Percentiles rank a stretch among this genome's conserved stretches.
phyloP scores from a whole-genome alignment of 2,113 vertebrate species.

The Seriola dumerili region DNA sequence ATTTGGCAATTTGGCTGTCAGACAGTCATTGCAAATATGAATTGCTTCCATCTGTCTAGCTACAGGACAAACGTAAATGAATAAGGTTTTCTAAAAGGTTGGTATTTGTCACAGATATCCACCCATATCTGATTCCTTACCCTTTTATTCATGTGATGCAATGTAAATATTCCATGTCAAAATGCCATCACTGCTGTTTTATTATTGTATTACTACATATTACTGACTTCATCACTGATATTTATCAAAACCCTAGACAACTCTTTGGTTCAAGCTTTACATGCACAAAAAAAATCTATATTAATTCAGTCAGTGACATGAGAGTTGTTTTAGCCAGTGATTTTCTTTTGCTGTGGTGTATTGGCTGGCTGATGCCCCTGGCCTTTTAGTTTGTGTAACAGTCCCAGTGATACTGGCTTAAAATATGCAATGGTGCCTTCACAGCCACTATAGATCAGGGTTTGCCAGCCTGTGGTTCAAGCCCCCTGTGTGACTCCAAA shows the following conservation, averaged over 20 bases:
- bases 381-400: slow-evolving; percentile 26
- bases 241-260: background rate
- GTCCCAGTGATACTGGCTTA: slow-evolving; percentile 25
- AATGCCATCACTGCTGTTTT: slow-evolving; percentile 24
- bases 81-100: background rate
- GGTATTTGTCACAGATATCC: background rate
- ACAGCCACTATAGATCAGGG: slow-evolving; percentile 37
- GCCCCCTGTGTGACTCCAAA: slow-evolving; percentile 36
- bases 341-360: slow-evolving; percentile 18
- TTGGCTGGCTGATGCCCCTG: slow-evolving; percentile 49
- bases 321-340: slow-evolving; percentile 13
- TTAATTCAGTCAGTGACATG: background rate
- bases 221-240: slow-evolving; percentile 13
- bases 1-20: background rate
- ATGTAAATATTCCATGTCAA: slow-evolving; percentile 18
- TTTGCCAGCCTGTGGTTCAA: slow-evolving; percentile 34
- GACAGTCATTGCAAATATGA: background rate
- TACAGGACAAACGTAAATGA: background rate
- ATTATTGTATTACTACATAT: background rate
- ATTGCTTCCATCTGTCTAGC: background rate
- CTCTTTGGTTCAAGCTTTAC: slow-evolving; percentile 8
- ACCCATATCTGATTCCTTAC: background rate
- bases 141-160: background rate
- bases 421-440: slow-evolving; percentile 71
- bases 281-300: background rate